Percentiles rank a stretch among this genome's conserved stretches.
These are phyloP conservation scores for Lasaia peninsularis DNA, from an alignment of 1,140 invertebrate species.

Conservation along the genomic window DNA sequence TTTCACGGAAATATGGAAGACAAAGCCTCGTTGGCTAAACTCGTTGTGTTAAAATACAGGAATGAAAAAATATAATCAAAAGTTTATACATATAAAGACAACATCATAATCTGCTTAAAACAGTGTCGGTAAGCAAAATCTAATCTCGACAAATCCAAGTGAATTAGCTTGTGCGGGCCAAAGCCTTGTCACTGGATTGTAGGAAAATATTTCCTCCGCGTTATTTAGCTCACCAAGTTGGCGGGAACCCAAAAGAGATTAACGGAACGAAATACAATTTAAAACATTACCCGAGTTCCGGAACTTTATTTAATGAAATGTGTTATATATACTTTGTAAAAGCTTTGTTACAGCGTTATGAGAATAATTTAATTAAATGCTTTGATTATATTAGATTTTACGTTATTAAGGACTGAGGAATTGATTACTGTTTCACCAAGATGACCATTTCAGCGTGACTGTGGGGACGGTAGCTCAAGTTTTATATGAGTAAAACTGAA, in stretches of 20 bases:
- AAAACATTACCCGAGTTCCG: conserved; percentile 1
- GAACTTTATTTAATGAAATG: conserved; percentile 1
- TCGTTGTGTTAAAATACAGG: too few species aligned
- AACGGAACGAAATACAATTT: conserved; percentile 17
- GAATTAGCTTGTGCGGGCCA: conserved; percentile 14
- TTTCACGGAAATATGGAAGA: too few species aligned
- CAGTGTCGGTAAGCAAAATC: conserved; percentile 5
- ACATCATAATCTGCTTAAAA: not conserved
- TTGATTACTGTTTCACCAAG: too few species aligned
- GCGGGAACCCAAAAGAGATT: conserved; percentile 25
- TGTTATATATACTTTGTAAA: not conserved
- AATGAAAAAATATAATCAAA: too few species aligned
- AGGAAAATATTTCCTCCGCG: conserved; percentile 14
- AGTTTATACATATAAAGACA: not conserved
- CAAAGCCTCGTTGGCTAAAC: too few species aligned
- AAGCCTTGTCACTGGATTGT: conserved; percentile 14
- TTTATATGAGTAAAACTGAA: too few species aligned
- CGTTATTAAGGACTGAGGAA: too few species aligned
- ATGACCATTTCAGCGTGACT: too few species aligned
- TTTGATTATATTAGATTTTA: too few species aligned
- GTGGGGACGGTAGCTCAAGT: too few species aligned
- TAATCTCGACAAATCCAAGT: conserved; percentile 12
- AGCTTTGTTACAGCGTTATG: too few species aligned
- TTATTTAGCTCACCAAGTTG: conserved; percentile 17
- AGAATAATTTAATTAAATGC: too few species aligned